A percentile compares a stretch with the other conserved stretches of the same genome.
phyloP scores from a whole-genome alignment of 2,113 vertebrate genomes.

The Uria aalge region DNA sequence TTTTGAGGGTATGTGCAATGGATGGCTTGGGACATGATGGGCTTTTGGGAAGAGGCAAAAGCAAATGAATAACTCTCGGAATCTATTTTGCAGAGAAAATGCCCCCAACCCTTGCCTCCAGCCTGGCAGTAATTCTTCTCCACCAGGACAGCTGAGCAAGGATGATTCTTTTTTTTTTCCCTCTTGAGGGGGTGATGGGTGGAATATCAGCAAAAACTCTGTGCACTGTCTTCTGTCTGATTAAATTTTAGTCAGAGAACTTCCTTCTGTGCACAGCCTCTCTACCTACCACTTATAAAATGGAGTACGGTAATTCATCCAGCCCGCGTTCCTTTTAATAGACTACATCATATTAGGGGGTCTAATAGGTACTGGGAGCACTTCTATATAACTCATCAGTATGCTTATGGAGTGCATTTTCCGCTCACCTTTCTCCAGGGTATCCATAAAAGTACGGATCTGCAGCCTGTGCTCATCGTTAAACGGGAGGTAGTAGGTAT shows the following conservation, averaged over 20 bases:
- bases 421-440: slow-evolving; percentile 46
- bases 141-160: neutral
- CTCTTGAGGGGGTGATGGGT: neutral
- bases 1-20: neutral
- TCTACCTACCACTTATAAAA: neutral
- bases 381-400: slow-evolving; percentile 26
- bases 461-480: neutral
- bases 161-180: neutral
- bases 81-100: neutral
- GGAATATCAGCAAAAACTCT: neutral
- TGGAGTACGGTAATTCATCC: neutral
- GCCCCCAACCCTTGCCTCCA: rapidly evolving
- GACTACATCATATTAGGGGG: neutral
- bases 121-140: neutral
- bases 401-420: slow-evolving; percentile 14
- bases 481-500: neutral
- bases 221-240: neutral
- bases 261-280: neutral
- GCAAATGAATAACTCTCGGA: rapidly evolving
- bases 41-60: neutral
- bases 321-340: neutral
- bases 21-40: neutral
- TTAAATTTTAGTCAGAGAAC: neutral
- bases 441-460: neutral
- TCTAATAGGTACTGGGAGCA: slow-evolving; percentile 12